Evolutionary conservation across 2,888 invertebrate genomes (phyloP), one percentile per base, ranked within the genome.

Genomic region (Hetaerina titia): DNA sequence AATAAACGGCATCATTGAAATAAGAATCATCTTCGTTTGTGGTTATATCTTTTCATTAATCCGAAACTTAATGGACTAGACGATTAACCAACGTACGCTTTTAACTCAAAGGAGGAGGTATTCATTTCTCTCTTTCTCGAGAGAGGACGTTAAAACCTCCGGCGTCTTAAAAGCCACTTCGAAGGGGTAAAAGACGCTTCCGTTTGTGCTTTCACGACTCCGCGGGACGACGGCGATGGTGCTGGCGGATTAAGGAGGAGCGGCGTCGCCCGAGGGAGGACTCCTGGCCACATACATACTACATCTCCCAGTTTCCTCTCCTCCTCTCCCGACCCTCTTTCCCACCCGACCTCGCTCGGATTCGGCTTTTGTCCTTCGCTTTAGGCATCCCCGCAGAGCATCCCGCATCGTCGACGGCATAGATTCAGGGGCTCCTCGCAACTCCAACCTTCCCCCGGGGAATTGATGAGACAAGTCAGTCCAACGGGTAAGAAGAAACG

Each of bases 351-450:
- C 1, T 45, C n/a, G 17, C 31, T 64, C 22, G 56, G 92, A 22
- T 31, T 60, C 0, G 22, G 69, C 92, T 92, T 69, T 92, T 92
- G 92, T 92, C 92, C 92, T 92, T 74, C 45, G 69, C 69, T 64
- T 56, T 92, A 92, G 64, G 92, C 92, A 22, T 19, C 92, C 92
- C 69, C 92, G 92, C 92, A 69, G 22, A 92, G 92, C 92, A 92
- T 69, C 45, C 69, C 92, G 56, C 92, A 69, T 69, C 45, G 92
- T 57, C 69, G 56, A 19, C 45, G 45, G 92, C 92, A 92, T 92
- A 92, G 64, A 92, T 92, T 92, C 69, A 92, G 92, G 92, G 92
- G 92, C 56, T 92, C 64, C 19, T 31, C 81, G n/a, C 81, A 31
- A 81, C 31, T 81, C 17, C 45, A 60, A 15, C 60, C 60, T 0